Evolutionary conservation across 2,113 vertebrate species (phyloP), one percentile per base, ranked within the genome.

Genomic region (Rostratula benghalensis): DNA sequence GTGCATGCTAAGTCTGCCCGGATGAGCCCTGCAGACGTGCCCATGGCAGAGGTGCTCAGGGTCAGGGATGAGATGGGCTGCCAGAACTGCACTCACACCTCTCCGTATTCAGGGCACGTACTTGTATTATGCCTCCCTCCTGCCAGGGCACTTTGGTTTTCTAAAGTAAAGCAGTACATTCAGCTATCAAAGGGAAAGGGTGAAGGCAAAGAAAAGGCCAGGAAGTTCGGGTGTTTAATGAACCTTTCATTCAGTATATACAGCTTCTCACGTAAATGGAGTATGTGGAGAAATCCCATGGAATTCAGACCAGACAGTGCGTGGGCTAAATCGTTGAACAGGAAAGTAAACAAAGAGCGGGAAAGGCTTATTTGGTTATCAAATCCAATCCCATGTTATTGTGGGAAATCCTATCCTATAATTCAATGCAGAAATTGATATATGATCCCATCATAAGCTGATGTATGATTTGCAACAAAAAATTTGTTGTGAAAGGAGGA

Each of bases 161-260:
- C 64, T 65, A 90, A 33, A 94, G 90, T 64, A 78, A 96, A 95
- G 82, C 88, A 86, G 56, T 1, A 89, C 60, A 78, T 94, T 94
- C 90, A 90, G 86, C 90, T 95, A 78, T 89, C 93, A 93, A 86
- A 88, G 83, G 71, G 73, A 78, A 45, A 81, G 90, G 83, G 85
- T 69, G 84, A 91, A 96, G 92, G 88, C 88, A 83, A 90, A 96
- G 87, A 87, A 93, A 97, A 96, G 61, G 80, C 88, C 86, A 78
- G 83, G 93, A 92, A 94, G 89, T 93, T 92, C 71, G 14, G 3
- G 83, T 89, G 60, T 92, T 94, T 96, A 95, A 96, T 86, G 88
- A 92, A 83, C 60, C 80, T 70, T 95, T 92, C 35, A 90, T 92
- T 86, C 79, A 64, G 68, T 39, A 54, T 61, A 31, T 91, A 78